Evolutionary conservation across 2,888 invertebrate species (phyloP), one percentile per base, ranked within the genome.

Genomic region (Drosophila paramelanica): DNA sequence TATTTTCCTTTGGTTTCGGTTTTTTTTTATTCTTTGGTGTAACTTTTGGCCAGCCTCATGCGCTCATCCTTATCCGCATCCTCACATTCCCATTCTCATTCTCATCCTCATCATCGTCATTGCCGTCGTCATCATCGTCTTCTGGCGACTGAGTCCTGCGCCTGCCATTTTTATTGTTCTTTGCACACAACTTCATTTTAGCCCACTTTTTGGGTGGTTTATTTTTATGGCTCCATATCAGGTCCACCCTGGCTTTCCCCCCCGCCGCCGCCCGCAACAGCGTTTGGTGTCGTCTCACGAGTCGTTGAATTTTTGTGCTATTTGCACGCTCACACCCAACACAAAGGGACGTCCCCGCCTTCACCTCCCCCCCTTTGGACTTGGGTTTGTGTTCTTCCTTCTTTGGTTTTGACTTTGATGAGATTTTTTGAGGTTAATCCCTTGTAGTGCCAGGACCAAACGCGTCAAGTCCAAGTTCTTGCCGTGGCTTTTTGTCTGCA

Each of bases 371-470:
- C 27, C 8, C 8, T 52, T 43, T 46, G 58, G 38, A 36, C 45
- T 52, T 27, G n/a, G 55, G 23, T 55, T 42, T 20, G 33, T 57
- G 31, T 38, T 60, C 45, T 42, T 65, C 46, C 61, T 72, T 51
- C 68, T 86, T 87, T 72, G 81, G 69, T 84, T 83, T 87, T 89
- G 90, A 88, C 87, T 88, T 88, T 88, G 90, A 88, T 88, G 87
- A 88, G 87, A 88, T 88, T 87, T 86, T 88, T 87, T 88, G 88
- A 90, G 87, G 87, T 89, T 88, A 88, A 88, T 88, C 87, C 90
- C 88, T 86, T 86, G 86, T 86, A 86, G 89, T 89, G 89, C 83
- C 70, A 79, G 88, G 71, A 81, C 73, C 83, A 81, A 87, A 69
- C 59, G 83, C 88, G 85, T 81, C 89, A 84, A 84, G 89, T 73